Evolutionary conservation across 2,888 invertebrate species (phyloP), one percentile per base, ranked within the genome.

Genomic region (Tenthredo livida): DNA sequence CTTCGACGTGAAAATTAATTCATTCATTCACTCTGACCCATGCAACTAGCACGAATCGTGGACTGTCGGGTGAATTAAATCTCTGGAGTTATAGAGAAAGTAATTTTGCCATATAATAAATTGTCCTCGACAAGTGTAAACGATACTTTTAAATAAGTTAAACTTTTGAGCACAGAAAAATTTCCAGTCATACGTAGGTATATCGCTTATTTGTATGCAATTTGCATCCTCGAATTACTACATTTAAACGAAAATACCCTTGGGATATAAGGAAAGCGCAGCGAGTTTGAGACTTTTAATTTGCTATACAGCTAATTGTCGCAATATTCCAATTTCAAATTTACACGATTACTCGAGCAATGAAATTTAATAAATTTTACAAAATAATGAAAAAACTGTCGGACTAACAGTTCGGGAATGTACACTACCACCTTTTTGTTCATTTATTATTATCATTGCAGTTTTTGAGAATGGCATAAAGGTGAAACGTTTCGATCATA

Each of bases 231-330:
- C 17, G 77, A 73, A 33, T 33, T 50, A 54, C 50, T 77, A 17
- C 61, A 21, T 25, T 25, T 25, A 37, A 25, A 75, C 75, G 15
- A 50, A 75, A 75, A 47, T 75, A 47, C 50, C 47, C 47, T 21
- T 5, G 75, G 75, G 47, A 75, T 75, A 21, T 25, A 2, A 40
- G 9, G 70, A 72, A 72, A 40, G n/a, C 75, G 75, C 75, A 25
- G 21, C 75, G 47, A 47, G 75, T 75, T 25, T 37, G 75, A 47
- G 43, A 75, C 75, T 75, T 47, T 75, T 47, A 75, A 47, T 75
- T 73, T 43, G 2, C 40, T 4, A 67, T 33, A 43, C 33, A 21
- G 75, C 75, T 25, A 75, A 75, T 75, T 47, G 17, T 29, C 43
- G 21, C 17, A 29, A 21, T 75, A 15, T 21, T 25, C 7, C n/a